These are phyloP conservation scores for Meta bourneti DNA, from an alignment of 2,888 invertebrate species.

Conservation along the genomic window DNA sequence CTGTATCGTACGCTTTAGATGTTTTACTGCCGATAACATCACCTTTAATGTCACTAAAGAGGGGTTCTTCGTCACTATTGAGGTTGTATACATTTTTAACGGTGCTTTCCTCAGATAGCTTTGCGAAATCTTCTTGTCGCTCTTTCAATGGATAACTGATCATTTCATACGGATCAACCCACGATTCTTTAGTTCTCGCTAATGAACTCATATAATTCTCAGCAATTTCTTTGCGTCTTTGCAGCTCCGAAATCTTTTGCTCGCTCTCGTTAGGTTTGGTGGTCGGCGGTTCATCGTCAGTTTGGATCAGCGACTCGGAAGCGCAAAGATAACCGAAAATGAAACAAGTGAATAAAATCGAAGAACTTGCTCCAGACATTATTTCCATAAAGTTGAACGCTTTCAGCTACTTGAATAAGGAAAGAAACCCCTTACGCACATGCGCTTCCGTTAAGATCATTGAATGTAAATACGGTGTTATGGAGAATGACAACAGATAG, in stretches of 20 bases:
- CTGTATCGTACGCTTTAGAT: not conserved
- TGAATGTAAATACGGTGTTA: no score
- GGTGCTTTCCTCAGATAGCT: not conserved
- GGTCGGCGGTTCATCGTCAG: not conserved
- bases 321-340: not conserved
- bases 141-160: not conserved
- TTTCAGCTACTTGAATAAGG: not conserved
- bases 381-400: not conserved
- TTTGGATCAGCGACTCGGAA: not conserved
- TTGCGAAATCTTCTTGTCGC: not conserved
- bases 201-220: slow-evolving; percentile 17
- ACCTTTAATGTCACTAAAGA: slow-evolving; percentile 44
- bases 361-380: not conserved
- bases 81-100: not conserved
- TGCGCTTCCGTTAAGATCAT: no score
- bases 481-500: no score
- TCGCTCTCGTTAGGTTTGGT: not conserved
- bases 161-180: slow-evolving; percentile 62
- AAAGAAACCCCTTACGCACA: not conserved
- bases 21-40: slow-evolving; percentile 34
- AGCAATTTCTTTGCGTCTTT: slow-evolving; percentile 11
- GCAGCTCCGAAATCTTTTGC: not conserved
- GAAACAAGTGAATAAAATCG: not conserved
- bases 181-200: slow-evolving; percentile 6
- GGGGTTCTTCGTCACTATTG: slow-evolving; percentile 9